Percentiles rank a stretch among this genome's conserved stretches.
Evolutionary conservation across 2,888 invertebrate genomes (phyloP).

Genomic region (Drosophila cyrtoloma): DNA sequence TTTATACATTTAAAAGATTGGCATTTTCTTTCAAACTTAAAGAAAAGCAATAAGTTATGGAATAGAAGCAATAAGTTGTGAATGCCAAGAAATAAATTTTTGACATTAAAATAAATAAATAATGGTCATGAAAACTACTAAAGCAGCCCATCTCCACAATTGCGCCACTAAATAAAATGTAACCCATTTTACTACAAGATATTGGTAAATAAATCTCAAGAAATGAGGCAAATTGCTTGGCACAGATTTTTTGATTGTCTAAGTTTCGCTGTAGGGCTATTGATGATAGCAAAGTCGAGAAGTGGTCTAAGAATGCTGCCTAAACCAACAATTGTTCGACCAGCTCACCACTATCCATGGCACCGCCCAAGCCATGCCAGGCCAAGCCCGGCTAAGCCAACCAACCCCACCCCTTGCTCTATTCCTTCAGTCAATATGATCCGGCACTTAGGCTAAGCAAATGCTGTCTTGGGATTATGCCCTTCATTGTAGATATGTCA

Average conservation of each 20-base stretch:
- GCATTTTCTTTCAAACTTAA: neutral
- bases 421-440: slow-evolving; percentile 24
- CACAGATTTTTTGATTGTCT: slow-evolving; percentile 24
- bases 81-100: neutral
- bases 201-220: slow-evolving; percentile 17
- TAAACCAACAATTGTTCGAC: slow-evolving; percentile 32
- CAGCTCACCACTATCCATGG: slow-evolving; percentile 9
- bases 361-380: neutral
- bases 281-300: slow-evolving; percentile 18
- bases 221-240: slow-evolving; percentile 6
- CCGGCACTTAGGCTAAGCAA: slow-evolving; percentile 56
- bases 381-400: neutral
- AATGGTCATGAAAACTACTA: neutral
- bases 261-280: slow-evolving; percentile 18
- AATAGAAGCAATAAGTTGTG: neutral
- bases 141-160: neutral
- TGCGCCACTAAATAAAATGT: neutral
- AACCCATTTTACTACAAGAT: neutral
- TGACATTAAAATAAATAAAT: slow-evolving; percentile 2
- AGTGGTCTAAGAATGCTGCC: slow-evolving; percentile 26
- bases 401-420: neutral
- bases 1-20: neutral
- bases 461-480: slow-evolving; percentile 64
- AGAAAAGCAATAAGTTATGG: neutral
- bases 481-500: slow-evolving; percentile 63